A percentile compares a stretch with the other conserved stretches of the same genome.
These are phyloP conservation scores for Aleiodes leptofemur DNA, from an alignment of 2,888 invertebrate genomes.

Conservation along the genomic window DNA sequence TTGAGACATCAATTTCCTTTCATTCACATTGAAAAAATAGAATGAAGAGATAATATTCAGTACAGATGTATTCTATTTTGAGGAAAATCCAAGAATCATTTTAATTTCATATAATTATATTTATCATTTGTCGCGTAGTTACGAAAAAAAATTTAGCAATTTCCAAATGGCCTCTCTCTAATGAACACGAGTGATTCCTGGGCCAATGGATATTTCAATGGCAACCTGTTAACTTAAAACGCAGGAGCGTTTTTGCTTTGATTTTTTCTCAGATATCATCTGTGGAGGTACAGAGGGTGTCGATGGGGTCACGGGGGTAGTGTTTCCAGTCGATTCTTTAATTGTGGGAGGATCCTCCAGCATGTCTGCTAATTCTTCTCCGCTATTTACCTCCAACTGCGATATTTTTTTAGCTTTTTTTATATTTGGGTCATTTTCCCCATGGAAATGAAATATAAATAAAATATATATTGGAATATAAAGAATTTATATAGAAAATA, in stretches of 20 bases:
- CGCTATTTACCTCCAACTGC: conserved; percentile 73
- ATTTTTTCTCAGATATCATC: conserved; percentile 70
- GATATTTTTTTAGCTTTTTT: conserved; percentile 38
- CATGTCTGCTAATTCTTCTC: conserved; percentile 73
- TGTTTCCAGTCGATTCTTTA: conserved; percentile 67
- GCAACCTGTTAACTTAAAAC: conserved; percentile 71
- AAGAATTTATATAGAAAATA: no score
- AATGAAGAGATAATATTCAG: background rate
- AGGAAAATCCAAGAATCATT: background rate
- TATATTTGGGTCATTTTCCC: conserved; percentile 11
- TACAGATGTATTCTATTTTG: no score
- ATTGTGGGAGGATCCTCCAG: conserved; percentile 72
- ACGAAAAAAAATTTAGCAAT: no score
- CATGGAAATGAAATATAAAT: no score
- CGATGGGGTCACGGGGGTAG: conserved; percentile 72
- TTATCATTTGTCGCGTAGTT: no score
- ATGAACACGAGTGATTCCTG: background rate
- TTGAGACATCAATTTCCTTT: conserved; percentile 31
- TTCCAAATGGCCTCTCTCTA: background rate
- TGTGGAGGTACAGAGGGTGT: conserved; percentile 69
- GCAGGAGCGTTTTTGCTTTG: conserved; percentile 72
- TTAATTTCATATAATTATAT: background rate
- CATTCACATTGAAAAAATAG: background rate
- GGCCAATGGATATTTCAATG: background rate
- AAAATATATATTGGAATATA: no score